Evolutionary conservation across 2,113 vertebrate genomes (phyloP).

Genomic region (Narcine bancroftii): DNA sequence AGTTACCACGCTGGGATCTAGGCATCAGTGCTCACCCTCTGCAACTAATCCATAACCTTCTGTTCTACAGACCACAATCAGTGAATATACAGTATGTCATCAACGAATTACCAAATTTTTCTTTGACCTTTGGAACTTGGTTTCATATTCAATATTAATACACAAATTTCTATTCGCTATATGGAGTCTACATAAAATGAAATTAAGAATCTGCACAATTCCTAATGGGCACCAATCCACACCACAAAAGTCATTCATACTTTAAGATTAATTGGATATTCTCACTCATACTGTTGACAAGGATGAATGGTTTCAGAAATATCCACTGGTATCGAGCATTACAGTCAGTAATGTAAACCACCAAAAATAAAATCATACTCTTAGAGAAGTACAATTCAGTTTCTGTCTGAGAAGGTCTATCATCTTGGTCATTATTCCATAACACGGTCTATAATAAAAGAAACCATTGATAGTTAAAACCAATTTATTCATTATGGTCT

Average conservation of each 20-base stretch:
- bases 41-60: too few species aligned
- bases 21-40: too few species aligned
- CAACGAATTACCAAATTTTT: background rate
- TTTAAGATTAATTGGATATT: background rate
- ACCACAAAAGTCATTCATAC: background rate
- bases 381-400: background rate
- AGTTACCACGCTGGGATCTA: too few species aligned
- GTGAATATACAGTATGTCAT: too few species aligned
- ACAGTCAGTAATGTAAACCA: background rate
- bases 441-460: background rate
- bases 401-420: background rate
- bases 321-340: background rate
- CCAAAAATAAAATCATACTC: background rate
- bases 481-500: background rate
- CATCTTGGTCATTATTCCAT: background rate
- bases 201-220: background rate
- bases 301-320: background rate
- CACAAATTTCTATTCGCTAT: background rate
- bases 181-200: background rate
- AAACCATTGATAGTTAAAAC: background rate
- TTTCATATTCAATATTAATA: background rate
- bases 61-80: too few species aligned
- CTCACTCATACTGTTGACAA: background rate
- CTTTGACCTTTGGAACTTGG: conserved; percentile 7
- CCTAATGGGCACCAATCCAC: conserved; percentile 14